phyloP scores from a whole-genome alignment of 2,113 vertebrate species.

The Argyrosomus japonicus region DNA sequence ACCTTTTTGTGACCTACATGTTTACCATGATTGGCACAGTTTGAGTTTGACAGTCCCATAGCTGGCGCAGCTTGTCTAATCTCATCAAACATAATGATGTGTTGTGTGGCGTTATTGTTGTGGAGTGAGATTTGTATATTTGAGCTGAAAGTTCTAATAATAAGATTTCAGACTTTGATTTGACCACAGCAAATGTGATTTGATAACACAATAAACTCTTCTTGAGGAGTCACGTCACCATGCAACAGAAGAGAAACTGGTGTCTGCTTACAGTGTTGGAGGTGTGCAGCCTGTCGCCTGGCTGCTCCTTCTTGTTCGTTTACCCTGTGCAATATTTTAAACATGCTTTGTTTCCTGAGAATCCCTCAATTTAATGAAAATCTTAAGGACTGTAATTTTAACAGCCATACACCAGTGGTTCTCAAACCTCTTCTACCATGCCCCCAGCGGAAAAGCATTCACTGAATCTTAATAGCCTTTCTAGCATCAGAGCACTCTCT shows the following conservation, averaged over 20 bases:
- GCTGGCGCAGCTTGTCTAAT: constrained; percentile 24
- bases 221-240: neutral
- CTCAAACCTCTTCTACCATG: neutral
- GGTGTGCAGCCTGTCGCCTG: neutral
- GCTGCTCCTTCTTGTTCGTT: neutral
- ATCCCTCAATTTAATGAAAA: neutral
- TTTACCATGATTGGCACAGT: constrained; percentile 26
- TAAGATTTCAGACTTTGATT: neutral
- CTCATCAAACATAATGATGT: constrained; percentile 27
- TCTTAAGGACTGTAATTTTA: neutral
- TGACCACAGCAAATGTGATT: neutral
- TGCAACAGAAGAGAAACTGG: neutral
- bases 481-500: neutral
- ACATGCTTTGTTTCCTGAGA: neutral
- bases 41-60: constrained; percentile 22
- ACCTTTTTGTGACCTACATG: constrained; percentile 34
- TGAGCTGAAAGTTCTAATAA: neutral
- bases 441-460: neutral
- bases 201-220: neutral
- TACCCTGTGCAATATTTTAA: neutral
- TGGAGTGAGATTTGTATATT: constrained; percentile 5
- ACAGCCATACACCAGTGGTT: neutral
- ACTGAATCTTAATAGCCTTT: neutral
- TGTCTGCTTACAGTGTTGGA: neutral
- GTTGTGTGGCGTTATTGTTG: neutral